Base-by-base conservation (phyloP, 2,113 vertebrate species). In the Uria lomvia region DNA sequence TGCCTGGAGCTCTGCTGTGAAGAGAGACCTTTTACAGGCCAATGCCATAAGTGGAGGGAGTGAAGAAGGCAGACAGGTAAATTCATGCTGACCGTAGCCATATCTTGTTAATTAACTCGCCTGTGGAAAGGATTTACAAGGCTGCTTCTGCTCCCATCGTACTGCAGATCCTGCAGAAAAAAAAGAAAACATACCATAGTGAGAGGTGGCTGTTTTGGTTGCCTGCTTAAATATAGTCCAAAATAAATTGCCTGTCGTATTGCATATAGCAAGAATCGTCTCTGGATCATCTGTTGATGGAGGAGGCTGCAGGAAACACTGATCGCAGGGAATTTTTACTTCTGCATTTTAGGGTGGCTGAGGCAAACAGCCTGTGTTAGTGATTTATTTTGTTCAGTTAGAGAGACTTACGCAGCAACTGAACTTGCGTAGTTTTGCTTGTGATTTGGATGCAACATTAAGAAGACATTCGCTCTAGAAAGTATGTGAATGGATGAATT, bases 71-170 rank as follows among this genome's bases (percentile, higher is more conserved):
- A 77, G 63, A 45, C 75, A 94, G 75, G 90, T 96, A 93, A 77
- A 93, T 83, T 96, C 49, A 81, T 93, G 88, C 84, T 96, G 96
- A 95, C 94, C 21, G 0, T 80, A 92, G 92, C 65, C 36, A 1
- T 90, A 86, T 72, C 60, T 78, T 71, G 16, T 63, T 96, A 96
- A 92, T 97, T 96, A 93, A 52, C 75, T 84, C 0, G 2, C 65
- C 76, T 89, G 68, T 70, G 96, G 86, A 94, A 94, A 94, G 79
- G 80, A 87, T 94, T 96, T 96, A 89, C 53, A 75, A 85, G 95
- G 91, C 86, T 96, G 88, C 76, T 68, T 92, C 68, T 78, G 43
- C 56, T 84, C 40, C 29, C 76, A 34, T 81, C 4, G 1, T 92
- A 74, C 43, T 95, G 70, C 88, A 84, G 47, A 87, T 95, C 65